Percentiles rank a stretch among this genome's conserved stretches.
phyloP scores from a whole-genome alignment of 2,888 invertebrate species.

The Silvanus unidentatus region DNA sequence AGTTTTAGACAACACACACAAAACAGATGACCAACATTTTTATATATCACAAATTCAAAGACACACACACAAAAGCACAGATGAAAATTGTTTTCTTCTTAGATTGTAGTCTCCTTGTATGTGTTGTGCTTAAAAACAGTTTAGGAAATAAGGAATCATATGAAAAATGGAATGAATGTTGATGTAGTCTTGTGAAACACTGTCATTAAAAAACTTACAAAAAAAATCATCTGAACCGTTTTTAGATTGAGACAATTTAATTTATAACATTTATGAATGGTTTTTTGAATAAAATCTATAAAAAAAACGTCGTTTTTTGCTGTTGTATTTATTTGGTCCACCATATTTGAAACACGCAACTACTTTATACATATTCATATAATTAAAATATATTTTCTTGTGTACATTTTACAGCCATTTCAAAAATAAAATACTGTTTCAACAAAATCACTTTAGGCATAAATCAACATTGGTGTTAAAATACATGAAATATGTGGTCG shows the following conservation, averaged over 20 bases:
- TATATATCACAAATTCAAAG: not conserved
- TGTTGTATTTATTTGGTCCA: no score
- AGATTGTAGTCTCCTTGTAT: constrained; percentile 27
- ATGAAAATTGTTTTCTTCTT: constrained; percentile 17
- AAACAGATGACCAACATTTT: constrained; percentile 5
- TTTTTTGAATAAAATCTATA: constrained; percentile 25
- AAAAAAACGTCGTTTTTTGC: not conserved
- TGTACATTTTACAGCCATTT: no score
- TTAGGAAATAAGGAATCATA: constrained; percentile 27
- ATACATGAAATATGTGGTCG: no score
- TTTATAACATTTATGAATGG: constrained; percentile 26
- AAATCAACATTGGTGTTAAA: no score
- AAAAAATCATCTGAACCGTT: constrained; percentile 25
- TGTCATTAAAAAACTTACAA: no score
- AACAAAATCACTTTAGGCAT: no score
- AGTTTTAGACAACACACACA: constrained; percentile 17
- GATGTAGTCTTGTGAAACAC: constrained; percentile 31
- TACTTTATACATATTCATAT: no score
- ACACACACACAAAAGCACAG: constrained; percentile 18
- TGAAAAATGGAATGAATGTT: constrained; percentile 34
- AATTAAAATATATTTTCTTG: no score
- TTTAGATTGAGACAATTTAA: constrained; percentile 12
- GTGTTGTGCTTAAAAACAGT: constrained; percentile 32
- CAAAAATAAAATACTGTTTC: no score
- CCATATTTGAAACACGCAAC: no score